Evolutionary conservation across 2,797 vertebrate species (phyloP).

Genomic region (Anolis apletophallus): DNA sequence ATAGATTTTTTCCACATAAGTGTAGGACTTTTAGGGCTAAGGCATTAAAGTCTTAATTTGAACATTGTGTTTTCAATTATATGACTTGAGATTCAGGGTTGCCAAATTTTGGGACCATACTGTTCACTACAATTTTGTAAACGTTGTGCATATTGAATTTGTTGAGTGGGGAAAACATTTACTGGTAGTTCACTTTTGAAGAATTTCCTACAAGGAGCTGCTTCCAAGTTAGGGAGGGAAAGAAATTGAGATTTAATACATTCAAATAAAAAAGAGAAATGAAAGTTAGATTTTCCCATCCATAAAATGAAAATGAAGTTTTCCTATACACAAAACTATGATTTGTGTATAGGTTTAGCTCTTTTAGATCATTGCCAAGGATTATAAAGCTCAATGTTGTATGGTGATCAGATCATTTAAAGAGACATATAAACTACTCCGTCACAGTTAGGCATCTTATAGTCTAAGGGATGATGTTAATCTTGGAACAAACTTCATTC

Average conservation of each 20-base stretch:
- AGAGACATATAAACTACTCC: constrained; percentile 26
- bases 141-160: too few relatives aligned
- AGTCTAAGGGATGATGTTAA: constrained; percentile 48
- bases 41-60: too few relatives aligned
- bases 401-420: constrained; percentile 12
- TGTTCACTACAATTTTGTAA: too few relatives aligned
- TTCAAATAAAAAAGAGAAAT: background rate
- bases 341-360: constrained; percentile 15
- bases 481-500: constrained; percentile 37
- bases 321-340: background rate
- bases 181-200: too few relatives aligned
- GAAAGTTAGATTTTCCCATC: background rate
- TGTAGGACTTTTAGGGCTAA: too few relatives aligned
- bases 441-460: constrained; percentile 1
- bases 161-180: too few relatives aligned
- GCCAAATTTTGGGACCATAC: too few relatives aligned
- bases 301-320: background rate
- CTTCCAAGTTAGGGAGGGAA: background rate
- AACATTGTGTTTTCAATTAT: too few relatives aligned
- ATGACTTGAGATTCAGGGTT: too few relatives aligned
- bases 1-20: too few relatives aligned
- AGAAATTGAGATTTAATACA: background rate
- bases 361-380: constrained; percentile 32
- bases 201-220: too few relatives aligned
- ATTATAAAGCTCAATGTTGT: constrained; percentile 3